Evolutionary conservation across 2,888 invertebrate genomes (phyloP), one percentile per base, ranked within the genome.

Genomic region (Morpho achilles): DNA sequence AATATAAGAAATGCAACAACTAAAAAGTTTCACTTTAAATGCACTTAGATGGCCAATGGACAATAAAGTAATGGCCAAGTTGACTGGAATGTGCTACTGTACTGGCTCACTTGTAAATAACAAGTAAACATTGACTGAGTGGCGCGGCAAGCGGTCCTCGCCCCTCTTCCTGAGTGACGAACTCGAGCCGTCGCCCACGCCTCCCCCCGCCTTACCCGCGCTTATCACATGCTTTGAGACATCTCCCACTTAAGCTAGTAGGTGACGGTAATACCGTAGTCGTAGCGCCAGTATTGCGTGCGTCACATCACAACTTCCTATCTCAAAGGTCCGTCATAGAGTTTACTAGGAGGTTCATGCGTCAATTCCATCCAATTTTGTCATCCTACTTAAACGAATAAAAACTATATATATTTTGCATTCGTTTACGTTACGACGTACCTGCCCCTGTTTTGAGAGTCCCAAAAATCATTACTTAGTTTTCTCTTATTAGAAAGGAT

Each of bases 401-500:
- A 76, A 67, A 69, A 71, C 64, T 70, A 76, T 78, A 70, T 82
- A 80, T 81, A 83, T 88, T 80, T 80, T 77, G 32, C 32, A 32
- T 32, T 32, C 32, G 32, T 32, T 32, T 32, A 32, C 67, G 51
- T 61, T 67, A 69, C 74, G 83, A 91, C 86, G 85, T 91, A 91
- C 92, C 91, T 86, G 84, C 78, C 76, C 80, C 80, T 77, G 81
- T 87, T 79, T 80, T 78, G 82, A 78, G 77, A 75, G 78, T 82
- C 83, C 73, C 74, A 76, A 76, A 75, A 73, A 67, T 72, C 82
- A 71, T 81, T 84, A 73, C 85, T 76, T 70, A 88, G 80, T 82
- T 91, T 89, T 89, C 91, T 92, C 84, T 92, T 94, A 81, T 93
- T 89, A 74, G 92, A 90, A 86, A 95, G 93, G 70, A 95, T 84